Evolutionary conservation across 2,888 invertebrate species (phyloP).

Genomic region (Limnephilus lunatus): DNA sequence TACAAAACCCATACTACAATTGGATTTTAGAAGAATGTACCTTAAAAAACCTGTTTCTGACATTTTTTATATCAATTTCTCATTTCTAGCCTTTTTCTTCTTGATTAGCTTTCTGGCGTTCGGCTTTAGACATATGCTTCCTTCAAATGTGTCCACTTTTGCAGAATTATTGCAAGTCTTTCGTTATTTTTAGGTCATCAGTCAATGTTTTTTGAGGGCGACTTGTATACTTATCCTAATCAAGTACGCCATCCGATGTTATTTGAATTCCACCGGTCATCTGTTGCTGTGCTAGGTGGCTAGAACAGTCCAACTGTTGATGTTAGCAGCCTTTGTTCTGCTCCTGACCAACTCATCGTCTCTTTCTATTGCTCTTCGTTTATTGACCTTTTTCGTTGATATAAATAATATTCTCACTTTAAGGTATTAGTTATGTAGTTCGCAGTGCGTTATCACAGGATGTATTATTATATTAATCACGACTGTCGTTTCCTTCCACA

Average conservation of each 20-base stretch:
- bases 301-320: background rate
- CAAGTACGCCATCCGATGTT: background rate
- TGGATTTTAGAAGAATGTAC: too few relatives aligned
- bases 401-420: background rate
- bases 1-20: background rate
- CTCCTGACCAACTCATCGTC: too few relatives aligned
- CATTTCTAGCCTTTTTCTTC: background rate
- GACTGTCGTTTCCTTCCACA: background rate
- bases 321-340: too few relatives aligned
- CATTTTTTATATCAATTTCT: too few relatives aligned
- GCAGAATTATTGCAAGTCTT: background rate
- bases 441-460: background rate
- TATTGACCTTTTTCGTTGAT: too few relatives aligned
- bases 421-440: background rate
- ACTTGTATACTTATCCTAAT: background rate
- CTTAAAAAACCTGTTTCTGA: too few relatives aligned
- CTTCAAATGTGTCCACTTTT: background rate
- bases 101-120: background rate
- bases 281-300: background rate
- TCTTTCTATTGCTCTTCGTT: background rate
- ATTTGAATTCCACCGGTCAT: background rate
- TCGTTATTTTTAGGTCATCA: background rate
- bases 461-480: background rate
- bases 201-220: background rate
- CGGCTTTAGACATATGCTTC: background rate